Percentiles rank a stretch among this genome's conserved stretches.
Evolutionary conservation across 2,888 invertebrate genomes (phyloP).

Genomic region (Gari tellinella): DNA sequence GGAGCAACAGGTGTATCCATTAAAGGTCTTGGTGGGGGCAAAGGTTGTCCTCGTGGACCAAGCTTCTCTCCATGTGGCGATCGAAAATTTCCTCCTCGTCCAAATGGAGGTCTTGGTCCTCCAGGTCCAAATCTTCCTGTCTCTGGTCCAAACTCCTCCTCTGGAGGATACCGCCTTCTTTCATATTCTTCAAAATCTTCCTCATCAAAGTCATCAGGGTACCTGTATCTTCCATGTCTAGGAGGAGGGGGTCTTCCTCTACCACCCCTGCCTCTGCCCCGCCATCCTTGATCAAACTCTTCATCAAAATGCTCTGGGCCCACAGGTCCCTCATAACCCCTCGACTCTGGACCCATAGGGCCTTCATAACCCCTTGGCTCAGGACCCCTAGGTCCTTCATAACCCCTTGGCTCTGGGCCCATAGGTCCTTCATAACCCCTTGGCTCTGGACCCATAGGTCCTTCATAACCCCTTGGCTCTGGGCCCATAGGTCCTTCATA

Average conservation of each 20-base stretch:
- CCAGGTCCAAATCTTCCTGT: neutral
- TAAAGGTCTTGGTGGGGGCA: slow-evolving; percentile 10
- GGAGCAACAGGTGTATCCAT: neutral
- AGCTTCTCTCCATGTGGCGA: neutral
- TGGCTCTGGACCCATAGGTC: slow-evolving; percentile 3
- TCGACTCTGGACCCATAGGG: neutral
- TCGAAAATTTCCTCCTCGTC: neutral
- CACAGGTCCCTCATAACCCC: slow-evolving; percentile 5
- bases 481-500: slow-evolving; percentile 7
- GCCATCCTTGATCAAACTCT: slow-evolving; percentile 5
- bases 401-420: neutral
- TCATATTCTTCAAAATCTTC: slow-evolving; percentile 57
- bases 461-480: slow-evolving; percentile 3
- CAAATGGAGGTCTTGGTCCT: slow-evolving; percentile 5
- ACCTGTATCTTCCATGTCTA: slow-evolving; percentile 51
- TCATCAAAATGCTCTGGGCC: neutral
- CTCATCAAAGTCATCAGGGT: slow-evolving; percentile 60
- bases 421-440: slow-evolving; percentile 5
- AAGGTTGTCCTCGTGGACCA: slow-evolving; percentile 21
- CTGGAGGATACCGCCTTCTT: neutral
- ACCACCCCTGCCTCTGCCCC: slow-evolving; percentile 17
- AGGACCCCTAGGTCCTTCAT: slow-evolving; percentile 5
- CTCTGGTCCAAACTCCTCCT: slow-evolving; percentile 12
- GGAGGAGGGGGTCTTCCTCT: slow-evolving; percentile 18
- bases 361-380: slow-evolving; percentile 8